phyloP scores from a whole-genome alignment of 2,797 vertebrate species.

The Cynodonichthys magdalenae region DNA sequence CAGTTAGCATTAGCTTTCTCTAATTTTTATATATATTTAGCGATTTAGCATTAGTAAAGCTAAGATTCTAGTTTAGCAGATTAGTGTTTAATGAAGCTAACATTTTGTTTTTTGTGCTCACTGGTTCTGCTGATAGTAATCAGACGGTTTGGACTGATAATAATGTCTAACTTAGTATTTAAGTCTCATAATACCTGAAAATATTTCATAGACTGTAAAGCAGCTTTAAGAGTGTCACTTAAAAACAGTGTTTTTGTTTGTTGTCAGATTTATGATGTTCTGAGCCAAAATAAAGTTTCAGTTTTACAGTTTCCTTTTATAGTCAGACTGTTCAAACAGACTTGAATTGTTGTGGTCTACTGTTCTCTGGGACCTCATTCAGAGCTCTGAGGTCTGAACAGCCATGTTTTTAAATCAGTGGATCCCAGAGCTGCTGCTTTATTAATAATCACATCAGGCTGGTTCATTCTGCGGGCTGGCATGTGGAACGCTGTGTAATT shows the following conservation, averaged over 20 bases:
- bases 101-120: too few species aligned
- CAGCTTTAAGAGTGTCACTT: conserved; percentile 9
- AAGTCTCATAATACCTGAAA: conserved; percentile 37
- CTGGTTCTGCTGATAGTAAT: neutral
- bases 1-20: too few species aligned
- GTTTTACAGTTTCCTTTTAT: too few species aligned
- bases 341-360: too few species aligned
- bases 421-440: conserved; percentile 12
- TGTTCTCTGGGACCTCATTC: conserved; percentile 14
- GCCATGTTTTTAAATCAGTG: conserved; percentile 44
- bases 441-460: conserved; percentile 15
- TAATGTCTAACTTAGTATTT: conserved; percentile 20
- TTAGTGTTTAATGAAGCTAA: too few species aligned
- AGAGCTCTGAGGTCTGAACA: conserved; percentile 21
- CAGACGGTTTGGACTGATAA: conserved; percentile 5
- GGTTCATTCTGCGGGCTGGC: conserved; percentile 18
- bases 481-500: conserved; percentile 13
- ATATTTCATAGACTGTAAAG: conserved; percentile 15
- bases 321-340: too few species aligned
- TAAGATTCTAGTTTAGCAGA: too few species aligned
- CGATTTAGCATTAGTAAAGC: too few species aligned
- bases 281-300: too few species aligned
- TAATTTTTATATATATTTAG: too few species aligned
- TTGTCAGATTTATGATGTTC: neutral
- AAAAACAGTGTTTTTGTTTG: neutral